Percentiles rank a stretch among this genome's conserved stretches.
phyloP scores from a whole-genome alignment of 2,797 vertebrate genomes.

The Sebastes matsubarae region DNA sequence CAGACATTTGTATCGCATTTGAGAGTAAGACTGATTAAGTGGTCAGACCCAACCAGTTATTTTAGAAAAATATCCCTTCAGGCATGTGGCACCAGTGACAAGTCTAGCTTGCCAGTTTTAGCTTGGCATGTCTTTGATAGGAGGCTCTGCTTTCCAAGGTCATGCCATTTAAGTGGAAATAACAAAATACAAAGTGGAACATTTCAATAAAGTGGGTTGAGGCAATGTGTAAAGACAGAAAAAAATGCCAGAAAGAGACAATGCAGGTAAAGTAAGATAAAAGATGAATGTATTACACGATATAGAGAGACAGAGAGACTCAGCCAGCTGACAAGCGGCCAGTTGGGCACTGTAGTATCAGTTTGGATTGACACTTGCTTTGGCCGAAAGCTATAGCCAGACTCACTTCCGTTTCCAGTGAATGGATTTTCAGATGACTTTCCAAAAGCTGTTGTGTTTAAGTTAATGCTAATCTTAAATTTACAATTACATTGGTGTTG shows the following conservation, averaged over 20 bases:
- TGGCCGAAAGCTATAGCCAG: constrained; percentile 12
- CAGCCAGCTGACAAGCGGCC: constrained; percentile 23
- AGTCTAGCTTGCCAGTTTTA: constrained; percentile 33
- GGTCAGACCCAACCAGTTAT: constrained; percentile 9
- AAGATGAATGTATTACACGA: neutral
- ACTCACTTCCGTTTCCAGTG: constrained; percentile 3
- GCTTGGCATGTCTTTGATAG: constrained; percentile 23
- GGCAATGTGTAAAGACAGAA: neutral
- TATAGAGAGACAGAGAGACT: neutral
- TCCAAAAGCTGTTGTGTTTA: neutral
- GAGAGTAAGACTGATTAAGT: constrained; percentile 1
- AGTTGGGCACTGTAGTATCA: constrained; percentile 38
- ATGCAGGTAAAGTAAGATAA: neutral
- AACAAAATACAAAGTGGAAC: constrained; percentile 9
- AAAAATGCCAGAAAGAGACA: neutral
- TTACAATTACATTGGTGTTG: neutral
- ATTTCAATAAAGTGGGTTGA: neutral
- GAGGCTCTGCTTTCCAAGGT: constrained; percentile 25
- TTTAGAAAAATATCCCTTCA: constrained; percentile 11
- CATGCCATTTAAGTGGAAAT: constrained; percentile 17
- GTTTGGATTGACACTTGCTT: constrained; percentile 31
- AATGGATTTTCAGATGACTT: constrained; percentile 11
- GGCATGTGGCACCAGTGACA: constrained; percentile 12
- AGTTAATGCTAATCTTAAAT: neutral
- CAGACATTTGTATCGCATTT: neutral